Evolutionary conservation across 2,888 invertebrate genomes (phyloP), one percentile per base, ranked within the genome.

Genomic region (Metacarcinus magister): DNA sequence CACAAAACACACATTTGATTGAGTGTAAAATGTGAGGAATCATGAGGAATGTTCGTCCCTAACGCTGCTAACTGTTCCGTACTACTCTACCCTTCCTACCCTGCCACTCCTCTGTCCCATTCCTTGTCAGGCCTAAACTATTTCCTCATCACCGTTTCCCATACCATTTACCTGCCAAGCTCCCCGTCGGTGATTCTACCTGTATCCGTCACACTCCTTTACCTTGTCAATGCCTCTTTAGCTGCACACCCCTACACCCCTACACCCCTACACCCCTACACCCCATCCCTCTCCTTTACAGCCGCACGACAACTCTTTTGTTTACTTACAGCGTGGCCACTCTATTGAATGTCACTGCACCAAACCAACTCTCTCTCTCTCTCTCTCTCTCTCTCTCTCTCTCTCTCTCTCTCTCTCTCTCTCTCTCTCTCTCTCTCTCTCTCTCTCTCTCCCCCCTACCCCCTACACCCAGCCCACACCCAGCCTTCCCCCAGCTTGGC

Each of bases 341-440:
- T 48, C 48, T 48, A 48, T 39, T 39, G 39, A 39, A 39, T 39
- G 39, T 39, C 39, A 39, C 39, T 39, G 39, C 39, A 39, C 2
- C 39, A 39, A 39, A 39, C 39, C 0, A 0, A 39, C 39, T 54
- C 54, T 54, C 54, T 54, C 54, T 54, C 60, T 67, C 60, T 4
- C 23, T 23, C 23, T 23, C 60, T 67, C 60, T 67, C 60, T 67
- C 60, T 67, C 60, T 67, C 60, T 67, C 23, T 23, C 23, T 23
- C 60, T 67, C 60, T 67, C 60, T 67, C 60, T 67, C 60, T 67
- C 60, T 67, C 54, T 54, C 54, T 54, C 54, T 54, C 60, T 67
- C 60, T 67, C 60, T 67, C 60, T 67, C 60, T 67, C 60, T 67
- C 60, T 67, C 60, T 67, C 60, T 67, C 60, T 67, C 60, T 67